These are phyloP conservation scores for Peromyscus polionotus DNA, from an alignment of 2,113 vertebrate genomes.

Conservation along the genomic window DNA sequence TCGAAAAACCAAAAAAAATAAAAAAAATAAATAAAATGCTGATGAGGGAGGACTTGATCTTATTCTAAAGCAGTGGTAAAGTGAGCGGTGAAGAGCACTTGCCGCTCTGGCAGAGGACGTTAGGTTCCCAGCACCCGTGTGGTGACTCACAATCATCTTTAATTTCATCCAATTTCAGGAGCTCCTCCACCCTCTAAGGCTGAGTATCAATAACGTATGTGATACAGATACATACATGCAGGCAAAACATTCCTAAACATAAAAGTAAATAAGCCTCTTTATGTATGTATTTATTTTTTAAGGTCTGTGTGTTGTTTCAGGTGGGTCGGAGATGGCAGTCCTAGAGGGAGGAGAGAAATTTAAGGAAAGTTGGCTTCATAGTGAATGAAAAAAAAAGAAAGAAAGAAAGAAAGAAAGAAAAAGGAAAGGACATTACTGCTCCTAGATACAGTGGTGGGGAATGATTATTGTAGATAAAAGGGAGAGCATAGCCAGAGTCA, in stretches of 20 bases:
- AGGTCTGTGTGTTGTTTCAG: not conserved
- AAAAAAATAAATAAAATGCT: not conserved
- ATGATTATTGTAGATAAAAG: no score
- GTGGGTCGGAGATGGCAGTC: not conserved
- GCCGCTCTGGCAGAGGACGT: not conserved
- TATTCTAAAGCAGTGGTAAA: not conserved
- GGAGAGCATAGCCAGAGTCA: no score
- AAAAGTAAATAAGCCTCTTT: not conserved
- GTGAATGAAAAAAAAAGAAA: no score
- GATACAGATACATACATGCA: not conserved
- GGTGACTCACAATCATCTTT: not conserved
- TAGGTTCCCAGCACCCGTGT: not conserved
- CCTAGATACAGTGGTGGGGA: no score
- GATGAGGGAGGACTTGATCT: not conserved
- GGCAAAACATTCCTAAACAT: not conserved
- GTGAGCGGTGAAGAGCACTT: not conserved
- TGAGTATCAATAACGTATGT: not conserved
- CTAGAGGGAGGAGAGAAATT: not conserved
- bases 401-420: no score
- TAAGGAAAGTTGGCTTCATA: not conserved
- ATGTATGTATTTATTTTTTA: not conserved
- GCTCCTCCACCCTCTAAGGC: not conserved
- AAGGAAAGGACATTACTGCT: no score
- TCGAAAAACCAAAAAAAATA: no score
- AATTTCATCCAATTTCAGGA: not conserved